These are phyloP conservation scores for Hirtodrosophila alboralis DNA, from an alignment of 2,888 invertebrate species.

Conservation along the genomic window DNA sequence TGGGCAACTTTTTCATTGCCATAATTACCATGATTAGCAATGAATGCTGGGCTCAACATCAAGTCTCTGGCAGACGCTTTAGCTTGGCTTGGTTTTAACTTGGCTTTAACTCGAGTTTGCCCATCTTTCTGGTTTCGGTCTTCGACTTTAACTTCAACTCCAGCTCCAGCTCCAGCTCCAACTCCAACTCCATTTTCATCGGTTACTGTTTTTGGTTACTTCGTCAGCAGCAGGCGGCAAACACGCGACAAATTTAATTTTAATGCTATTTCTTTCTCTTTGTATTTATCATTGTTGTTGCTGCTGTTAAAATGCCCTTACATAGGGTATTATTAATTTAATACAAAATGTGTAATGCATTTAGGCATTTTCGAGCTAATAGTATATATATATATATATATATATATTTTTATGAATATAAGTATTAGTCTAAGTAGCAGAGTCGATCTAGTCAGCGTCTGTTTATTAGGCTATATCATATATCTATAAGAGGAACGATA, in stretches of 20 bases:
- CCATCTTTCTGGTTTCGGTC: conserved; percentile 47
- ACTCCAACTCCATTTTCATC: conserved; percentile 10
- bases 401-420: too few relatives aligned
- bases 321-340: too few relatives aligned
- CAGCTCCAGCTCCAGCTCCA: conserved; percentile 1
- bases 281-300: conserved; percentile 40
- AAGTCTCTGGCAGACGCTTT: conserved; percentile 9
- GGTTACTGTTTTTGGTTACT: conserved; percentile 47
- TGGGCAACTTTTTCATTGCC: conserved; percentile 73
- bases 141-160: conserved; percentile 8
- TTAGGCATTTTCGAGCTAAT: too few relatives aligned
- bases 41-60: conserved; percentile 58
- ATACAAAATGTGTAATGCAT: too few relatives aligned
- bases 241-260: conserved; percentile 78
- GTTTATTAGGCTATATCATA: too few relatives aligned
- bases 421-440: too few relatives aligned
- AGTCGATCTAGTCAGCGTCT: too few relatives aligned
- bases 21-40: conserved; percentile 81
- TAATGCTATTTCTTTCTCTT: conserved; percentile 65
- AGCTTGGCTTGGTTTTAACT: conserved; percentile 36
- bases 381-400: too few relatives aligned
- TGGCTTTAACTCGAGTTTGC: conserved; percentile 26
- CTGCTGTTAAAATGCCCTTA: too few relatives aligned
- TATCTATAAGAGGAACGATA: too few relatives aligned
- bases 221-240: conserved; percentile 71